A percentile compares a stretch with the other conserved stretches of the same genome.
Conservation (phyloP, 2,113 vertebrate species). For the Maylandia zebra region DNA sequence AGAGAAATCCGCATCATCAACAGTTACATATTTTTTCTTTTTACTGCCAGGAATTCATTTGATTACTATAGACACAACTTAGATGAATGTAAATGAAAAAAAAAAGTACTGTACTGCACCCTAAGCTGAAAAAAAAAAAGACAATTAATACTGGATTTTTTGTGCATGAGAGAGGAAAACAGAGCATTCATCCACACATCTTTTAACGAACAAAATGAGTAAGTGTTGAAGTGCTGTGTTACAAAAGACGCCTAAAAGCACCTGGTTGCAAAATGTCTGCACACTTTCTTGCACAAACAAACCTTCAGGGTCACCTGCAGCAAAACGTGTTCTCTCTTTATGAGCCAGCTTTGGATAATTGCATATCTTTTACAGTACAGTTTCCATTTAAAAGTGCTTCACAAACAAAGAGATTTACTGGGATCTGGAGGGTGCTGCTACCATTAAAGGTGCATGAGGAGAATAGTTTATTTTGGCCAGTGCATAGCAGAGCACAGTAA, state of each 20-base stretch:
- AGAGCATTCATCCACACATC: neutral
- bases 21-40: neutral
- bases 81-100: neutral
- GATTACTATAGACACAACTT: neutral
- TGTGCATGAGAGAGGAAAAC: neutral
- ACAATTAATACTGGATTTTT: neutral
- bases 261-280: neutral
- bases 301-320: neutral
- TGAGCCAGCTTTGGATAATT: constrained; percentile 23
- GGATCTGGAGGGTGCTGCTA: neutral
- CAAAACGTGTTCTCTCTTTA: neutral
- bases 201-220: neutral
- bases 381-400: constrained; percentile 12
- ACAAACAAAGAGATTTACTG: constrained; percentile 29
- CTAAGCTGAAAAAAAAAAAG: neutral
- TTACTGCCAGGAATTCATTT: neutral
- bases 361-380: constrained; percentile 4
- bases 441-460: neutral
- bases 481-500: constrained; percentile 8
- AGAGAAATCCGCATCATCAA: neutral
- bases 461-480: constrained; percentile 36
- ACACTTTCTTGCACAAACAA: neutral
- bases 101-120: neutral
- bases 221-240: neutral
- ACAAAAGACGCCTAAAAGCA: neutral